Base-by-base conservation (phyloP, 2,888 invertebrate genomes). In the Acleris cristana region DNA sequence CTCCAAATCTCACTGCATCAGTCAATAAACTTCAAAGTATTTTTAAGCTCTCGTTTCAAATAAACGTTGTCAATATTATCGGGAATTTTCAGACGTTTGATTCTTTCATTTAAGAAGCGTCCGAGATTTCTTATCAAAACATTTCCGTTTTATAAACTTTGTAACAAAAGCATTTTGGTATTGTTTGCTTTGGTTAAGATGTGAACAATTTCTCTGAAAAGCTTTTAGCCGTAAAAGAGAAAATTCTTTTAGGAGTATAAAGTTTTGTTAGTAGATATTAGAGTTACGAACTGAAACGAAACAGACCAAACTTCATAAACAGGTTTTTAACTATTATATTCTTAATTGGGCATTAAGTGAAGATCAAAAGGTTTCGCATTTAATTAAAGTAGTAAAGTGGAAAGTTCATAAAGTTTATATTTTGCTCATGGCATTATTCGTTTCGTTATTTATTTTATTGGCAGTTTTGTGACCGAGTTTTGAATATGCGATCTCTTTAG, bases 191-290 rank as follows among this genome's bases (percentile, higher is more conserved):
- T 7, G 23, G 59, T 34, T 51, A 60, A 34, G 55, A 60, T 55
- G 65, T 45, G 44, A 65, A 65, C 59, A 65, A 55, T 60, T 40
- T 55, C 55, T 26, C 48, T 44, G 54, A 55, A 65, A 65, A 65
- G 49, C 56, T 65, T 65, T 55, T 51, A 65, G 51, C 8, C 48
- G 14, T 45, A 30, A 65, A 54, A 55, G 34, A 56, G 26, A 30
- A 61, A 64, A 58, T 44, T 45, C 44, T 63, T 18, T 1, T 5
- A 55, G 14, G 34, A 34, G 49, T 54, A 45, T 30, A n/a, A 54
- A 21, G 23, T 44, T 45, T 34, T 34, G 10, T 34, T 26, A 45
- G 52, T 16, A 40, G 40, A 14, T 14, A 21, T 60, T 3, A 44
- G 6, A 14, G 2, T 26, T 14, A 3, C 10, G 6, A 55, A 19